Evolutionary conservation across 2,888 invertebrate species (phyloP), one percentile per base, ranked within the genome.

Genomic region (Tethea ocularis): DNA sequence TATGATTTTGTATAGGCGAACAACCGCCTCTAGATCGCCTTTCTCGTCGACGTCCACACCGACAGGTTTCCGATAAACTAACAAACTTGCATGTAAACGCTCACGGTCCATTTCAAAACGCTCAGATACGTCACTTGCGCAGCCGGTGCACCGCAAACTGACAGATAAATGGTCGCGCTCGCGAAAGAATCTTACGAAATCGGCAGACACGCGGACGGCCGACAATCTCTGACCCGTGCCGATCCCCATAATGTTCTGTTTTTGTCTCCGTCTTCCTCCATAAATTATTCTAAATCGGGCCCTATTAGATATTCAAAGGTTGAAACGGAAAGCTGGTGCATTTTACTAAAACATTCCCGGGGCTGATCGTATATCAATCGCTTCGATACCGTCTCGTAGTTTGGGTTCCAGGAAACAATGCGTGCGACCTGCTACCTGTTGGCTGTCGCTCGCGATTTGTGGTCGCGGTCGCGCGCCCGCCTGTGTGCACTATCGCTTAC

Each of bases 281-380:
- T 91, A 91, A 91, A 91, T 91, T 86, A 90, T 88, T 89, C 91
- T 84, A 88, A 90, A 89, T 88, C 88, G 88, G 87, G 81, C 80
- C 88, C 87, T 88, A 91, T 91, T 91, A 92, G 90, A 89, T 90
- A 92, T 92, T 89, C 91, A 90, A 86, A 87, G 89, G 89, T 88
- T 88, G 84, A 86, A 86, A 86, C 86, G 83, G 82, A 82, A 82
- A 80, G 82, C 83, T 84, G 87, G 84, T 88, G 89, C 87, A 89
- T 89, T 89, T 86, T 83, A 82, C 84, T 86, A 82, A 87, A 88
- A 87, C 87, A 87, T 88, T 87, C 83, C 79, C 75, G 69, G 72
- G 72, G 72, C 83, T 82, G 88, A 89, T 89, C 91, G 90, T 91
- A 88, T 89, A 91, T 91, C 91, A 91, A 89, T 89, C 89, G 86